Evolutionary conservation across 1,140 invertebrate species (phyloP), one percentile per base, ranked within the genome.

Genomic region (Atta cephalotes): DNA sequence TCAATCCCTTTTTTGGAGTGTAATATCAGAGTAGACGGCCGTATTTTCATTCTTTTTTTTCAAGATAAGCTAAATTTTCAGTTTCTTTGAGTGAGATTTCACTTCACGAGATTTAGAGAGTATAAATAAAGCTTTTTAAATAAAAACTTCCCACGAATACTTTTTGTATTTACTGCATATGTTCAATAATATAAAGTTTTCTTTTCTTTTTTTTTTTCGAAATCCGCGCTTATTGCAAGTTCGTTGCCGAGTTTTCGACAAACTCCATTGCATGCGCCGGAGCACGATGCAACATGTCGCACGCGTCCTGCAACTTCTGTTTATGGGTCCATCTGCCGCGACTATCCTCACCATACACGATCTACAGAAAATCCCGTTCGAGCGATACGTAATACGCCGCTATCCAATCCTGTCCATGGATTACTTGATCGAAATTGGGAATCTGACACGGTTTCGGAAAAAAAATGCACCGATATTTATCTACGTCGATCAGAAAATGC

Each of bases 291-390:
- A 71, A 45, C 25, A 72, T 66, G 56, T 21, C 66, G 66, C 68
- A 53, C 80, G 68, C 39, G 56, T 12, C 25, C 31, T 14, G 14
- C 25, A 63, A 76, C 60, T 62, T 84, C 80, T 76, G 70, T 74
- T 84, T 76, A 84, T 70, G 39, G 49, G 35, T 72, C 35, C 14
- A 70, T 18, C 72, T 14, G 9, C 56, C 14, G 14, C 25, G 21
- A 31, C 21, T 56, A 31, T 45, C 66, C 31, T 49, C 39, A 25
- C 39, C 80, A 1, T 45, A n/a, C 45, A n/a, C 45, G 28, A 62
- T 74, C 58, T 58, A 62, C 56, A 14, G 39, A 21, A 84, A 76
- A 84, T 51, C 14, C 25, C 80, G 39, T 72, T 72, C 68, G 21
- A 71, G 4, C 28, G 35, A 81, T 60, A 56, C 58, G n/a, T n/a